A percentile compares a stretch with the other conserved stretches of the same genome.
Evolutionary conservation across 2,888 invertebrate genomes (phyloP).

Genomic region (Cataglyphis altisquamis): DNA sequence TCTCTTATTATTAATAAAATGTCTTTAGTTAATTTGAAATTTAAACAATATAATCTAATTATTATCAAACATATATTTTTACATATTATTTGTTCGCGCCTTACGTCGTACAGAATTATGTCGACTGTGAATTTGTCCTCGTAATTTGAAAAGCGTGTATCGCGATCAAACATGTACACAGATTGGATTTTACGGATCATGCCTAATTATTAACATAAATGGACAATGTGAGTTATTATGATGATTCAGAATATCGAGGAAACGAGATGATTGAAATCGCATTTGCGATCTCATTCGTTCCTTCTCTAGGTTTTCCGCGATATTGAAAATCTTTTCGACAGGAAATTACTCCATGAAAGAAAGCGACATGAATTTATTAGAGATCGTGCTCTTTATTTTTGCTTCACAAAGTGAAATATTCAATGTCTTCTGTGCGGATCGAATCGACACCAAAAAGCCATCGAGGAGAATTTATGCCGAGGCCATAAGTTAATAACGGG

Average conservation of each 20-base stretch:
- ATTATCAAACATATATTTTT: not conserved
- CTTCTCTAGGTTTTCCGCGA: not conserved
- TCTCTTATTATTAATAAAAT: too few species aligned
- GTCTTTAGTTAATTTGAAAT: not conserved
- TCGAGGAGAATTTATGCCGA: not conserved
- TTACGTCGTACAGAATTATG: not conserved
- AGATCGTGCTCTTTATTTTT: not conserved
- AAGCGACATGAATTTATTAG: conserved; percentile 39
- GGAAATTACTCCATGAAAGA: not conserved
- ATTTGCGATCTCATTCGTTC: not conserved
- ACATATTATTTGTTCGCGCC: not conserved
- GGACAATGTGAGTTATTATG: not conserved
- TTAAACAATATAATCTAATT: too few species aligned
- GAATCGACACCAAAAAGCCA: not conserved
- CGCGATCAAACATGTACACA: not conserved
- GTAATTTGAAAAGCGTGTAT: not conserved
- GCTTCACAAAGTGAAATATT: conserved; percentile 18
- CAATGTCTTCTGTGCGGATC: conserved; percentile 7
- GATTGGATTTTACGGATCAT: not conserved
- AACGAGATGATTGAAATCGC: conserved; percentile 18
- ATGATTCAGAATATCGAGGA: conserved; percentile 5
- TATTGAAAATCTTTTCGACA: conserved; percentile 30
- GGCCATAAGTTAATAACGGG: not conserved
- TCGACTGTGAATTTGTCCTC: not conserved
- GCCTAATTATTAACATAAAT: not conserved